Conservation (phyloP, 2,888 invertebrate genomes). For the Callinectes sapidus region DNA sequence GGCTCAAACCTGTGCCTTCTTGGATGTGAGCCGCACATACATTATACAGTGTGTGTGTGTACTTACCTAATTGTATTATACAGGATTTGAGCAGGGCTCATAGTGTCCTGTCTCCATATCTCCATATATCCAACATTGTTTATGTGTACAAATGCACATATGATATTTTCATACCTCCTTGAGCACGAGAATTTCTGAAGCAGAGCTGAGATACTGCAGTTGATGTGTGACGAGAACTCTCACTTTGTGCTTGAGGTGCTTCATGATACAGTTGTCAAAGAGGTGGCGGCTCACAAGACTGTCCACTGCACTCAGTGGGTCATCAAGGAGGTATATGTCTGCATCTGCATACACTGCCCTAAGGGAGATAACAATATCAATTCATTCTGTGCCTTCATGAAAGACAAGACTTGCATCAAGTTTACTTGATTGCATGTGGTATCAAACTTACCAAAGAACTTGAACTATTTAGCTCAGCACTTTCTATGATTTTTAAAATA, state of each 20-base stretch:
- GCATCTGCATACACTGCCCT: slow-evolving; percentile 71
- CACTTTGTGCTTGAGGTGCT: slow-evolving; percentile 73
- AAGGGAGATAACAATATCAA: neutral
- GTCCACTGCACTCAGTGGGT: slow-evolving; percentile 72
- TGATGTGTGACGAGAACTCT: slow-evolving; percentile 84
- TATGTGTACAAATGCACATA: slow-evolving; percentile 76
- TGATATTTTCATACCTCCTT: slow-evolving; percentile 78
- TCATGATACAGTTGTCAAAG: slow-evolving; percentile 69
- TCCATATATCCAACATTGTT: too few relatives aligned
- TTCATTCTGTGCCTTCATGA: neutral
- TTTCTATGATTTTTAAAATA: too few relatives aligned
- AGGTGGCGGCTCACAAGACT: slow-evolving; percentile 69
- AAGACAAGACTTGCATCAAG: neutral
- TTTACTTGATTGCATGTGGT: neutral
- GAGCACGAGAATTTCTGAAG: slow-evolving; percentile 82
- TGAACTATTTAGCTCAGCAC: too few relatives aligned
- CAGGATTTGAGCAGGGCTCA: too few relatives aligned
- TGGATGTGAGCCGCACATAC: too few relatives aligned
- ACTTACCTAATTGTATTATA: too few relatives aligned
- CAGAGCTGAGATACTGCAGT: slow-evolving; percentile 85
- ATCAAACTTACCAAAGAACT: too few relatives aligned
- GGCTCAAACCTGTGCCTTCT: too few relatives aligned
- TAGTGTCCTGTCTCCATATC: too few relatives aligned
- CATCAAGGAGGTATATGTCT: slow-evolving; percentile 71
- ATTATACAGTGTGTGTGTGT: too few relatives aligned